phyloP scores from a whole-genome alignment of 2,113 vertebrate species.

The Poicephalus gulielmi region DNA sequence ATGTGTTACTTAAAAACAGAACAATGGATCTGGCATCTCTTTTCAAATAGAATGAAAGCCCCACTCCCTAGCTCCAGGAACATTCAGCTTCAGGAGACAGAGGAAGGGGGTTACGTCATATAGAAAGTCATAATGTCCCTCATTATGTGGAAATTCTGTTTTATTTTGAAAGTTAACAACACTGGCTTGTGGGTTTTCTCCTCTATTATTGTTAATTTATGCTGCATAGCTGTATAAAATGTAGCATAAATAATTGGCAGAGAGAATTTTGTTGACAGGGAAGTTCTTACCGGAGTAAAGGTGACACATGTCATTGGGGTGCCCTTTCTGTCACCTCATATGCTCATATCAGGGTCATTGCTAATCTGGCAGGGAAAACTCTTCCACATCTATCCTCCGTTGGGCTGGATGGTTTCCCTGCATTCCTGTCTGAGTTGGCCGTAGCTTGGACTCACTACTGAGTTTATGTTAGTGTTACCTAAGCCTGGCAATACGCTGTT shows the following conservation, averaged over 20 bases:
- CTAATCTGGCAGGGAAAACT: conserved; percentile 50
- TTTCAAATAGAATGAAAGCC: neutral
- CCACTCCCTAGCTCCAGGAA: neutral
- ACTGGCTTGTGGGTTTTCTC: neutral
- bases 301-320: neutral
- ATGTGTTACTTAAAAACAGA: neutral
- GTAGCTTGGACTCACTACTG: conserved; percentile 1
- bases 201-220: neutral
- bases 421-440: conserved; percentile 28
- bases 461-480: conserved; percentile 32
- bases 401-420: conserved; percentile 26
- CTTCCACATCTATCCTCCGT: conserved; percentile 10
- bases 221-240: neutral
- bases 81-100: neutral
- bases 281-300: neutral
- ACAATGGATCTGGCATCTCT: neutral
- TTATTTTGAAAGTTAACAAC: neutral
- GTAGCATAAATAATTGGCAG: conserved; percentile 1
- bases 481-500: neutral
- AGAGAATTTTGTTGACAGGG: neutral
- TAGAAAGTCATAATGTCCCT: neutral
- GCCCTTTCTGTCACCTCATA: conserved; percentile 22
- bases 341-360: neutral
- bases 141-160: neutral
- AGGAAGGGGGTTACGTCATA: neutral